Conservation (phyloP, 2,797 vertebrate species). For the Acanthornis magna region DNA sequence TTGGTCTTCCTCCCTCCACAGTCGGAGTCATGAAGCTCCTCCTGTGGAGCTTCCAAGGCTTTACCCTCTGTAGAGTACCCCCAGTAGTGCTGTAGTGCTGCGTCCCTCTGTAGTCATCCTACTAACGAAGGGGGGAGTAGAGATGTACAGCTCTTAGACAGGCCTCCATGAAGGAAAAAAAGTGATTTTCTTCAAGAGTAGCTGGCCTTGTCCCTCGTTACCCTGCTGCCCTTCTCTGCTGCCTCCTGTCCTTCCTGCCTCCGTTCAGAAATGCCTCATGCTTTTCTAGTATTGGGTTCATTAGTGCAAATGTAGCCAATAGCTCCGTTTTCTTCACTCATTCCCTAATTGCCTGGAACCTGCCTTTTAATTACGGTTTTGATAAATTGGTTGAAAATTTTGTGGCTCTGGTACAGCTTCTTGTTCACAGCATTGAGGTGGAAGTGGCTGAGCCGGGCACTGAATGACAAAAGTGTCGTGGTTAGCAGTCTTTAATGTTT, state of each 20-base stretch:
- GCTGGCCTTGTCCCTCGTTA: constrained; percentile 60
- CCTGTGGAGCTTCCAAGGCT: constrained; percentile 91
- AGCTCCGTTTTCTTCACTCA: constrained; percentile 47
- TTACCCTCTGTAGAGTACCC: constrained; percentile 82
- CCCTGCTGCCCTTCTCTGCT: constrained; percentile 68
- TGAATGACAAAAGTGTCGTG: neutral
- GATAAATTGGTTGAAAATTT: constrained; percentile 62
- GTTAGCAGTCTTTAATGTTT: constrained; percentile 24
- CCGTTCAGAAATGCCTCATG: constrained; percentile 72
- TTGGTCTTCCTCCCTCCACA: constrained; percentile 81
- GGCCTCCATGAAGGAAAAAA: constrained; percentile 51
- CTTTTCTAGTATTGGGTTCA: constrained; percentile 82
- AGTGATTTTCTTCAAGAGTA: constrained; percentile 68
- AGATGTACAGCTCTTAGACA: neutral
- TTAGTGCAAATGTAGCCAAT: constrained; percentile 77
- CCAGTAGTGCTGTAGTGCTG: constrained; percentile 48
- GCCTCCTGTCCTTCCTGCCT: constrained; percentile 73
- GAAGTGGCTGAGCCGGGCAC: constrained; percentile 11
- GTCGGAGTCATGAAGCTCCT: constrained; percentile 66
- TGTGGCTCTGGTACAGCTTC: constrained; percentile 39
- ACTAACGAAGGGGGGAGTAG: constrained; percentile 56
- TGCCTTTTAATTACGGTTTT: constrained; percentile 58
- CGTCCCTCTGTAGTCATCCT: neutral
- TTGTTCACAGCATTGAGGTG: neutral
- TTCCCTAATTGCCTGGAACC: constrained; percentile 52